Conservation (phyloP, 1,140 invertebrate genomes). For the Yoshiicerus persimilis region DNA sequence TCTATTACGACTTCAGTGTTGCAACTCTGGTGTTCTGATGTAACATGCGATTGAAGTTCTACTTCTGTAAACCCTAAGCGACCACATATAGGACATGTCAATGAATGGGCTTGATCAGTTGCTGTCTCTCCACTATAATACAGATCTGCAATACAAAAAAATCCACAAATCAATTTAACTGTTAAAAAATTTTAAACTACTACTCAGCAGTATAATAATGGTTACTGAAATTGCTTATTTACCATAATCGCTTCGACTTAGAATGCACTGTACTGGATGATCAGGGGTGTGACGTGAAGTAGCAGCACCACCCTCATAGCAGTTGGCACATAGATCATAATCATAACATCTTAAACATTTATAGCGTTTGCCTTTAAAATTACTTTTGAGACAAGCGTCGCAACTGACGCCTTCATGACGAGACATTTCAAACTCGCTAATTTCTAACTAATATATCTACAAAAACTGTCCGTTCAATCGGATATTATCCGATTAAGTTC, state of each 20-base stretch:
- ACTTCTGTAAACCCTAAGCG: slow-evolving; percentile 93
- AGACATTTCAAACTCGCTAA: slow-evolving; percentile 41
- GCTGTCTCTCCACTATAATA: slow-evolving; percentile 93
- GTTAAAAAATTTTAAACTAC: too few relatives aligned
- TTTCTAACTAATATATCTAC: background rate
- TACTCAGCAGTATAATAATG: too few relatives aligned
- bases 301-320: slow-evolving; percentile 91
- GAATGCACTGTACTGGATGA: slow-evolving; percentile 98
- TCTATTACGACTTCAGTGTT: slow-evolving; percentile 75
- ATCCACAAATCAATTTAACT: too few relatives aligned
- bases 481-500: background rate
- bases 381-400: slow-evolving; percentile 98
- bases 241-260: slow-evolving; percentile 95
- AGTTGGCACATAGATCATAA: slow-evolving; percentile 95
- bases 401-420: slow-evolving; percentile 79
- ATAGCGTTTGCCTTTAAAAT: slow-evolving; percentile 94
- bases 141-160: slow-evolving; percentile 67
- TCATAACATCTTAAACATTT: slow-evolving; percentile 99
- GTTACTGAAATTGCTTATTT: too few relatives aligned
- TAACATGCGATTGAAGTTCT: slow-evolving; percentile 88
- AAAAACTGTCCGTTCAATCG: background rate
- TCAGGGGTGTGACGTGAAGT: slow-evolving; percentile 90
- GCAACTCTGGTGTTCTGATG: slow-evolving; percentile 80
- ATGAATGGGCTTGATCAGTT: slow-evolving; percentile 86
- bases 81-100: slow-evolving; percentile 95